A percentile compares a stretch with the other conserved stretches of the same genome.
phyloP scores from a whole-genome alignment of 2,888 invertebrate species.

The Zele albiditarsus region DNA sequence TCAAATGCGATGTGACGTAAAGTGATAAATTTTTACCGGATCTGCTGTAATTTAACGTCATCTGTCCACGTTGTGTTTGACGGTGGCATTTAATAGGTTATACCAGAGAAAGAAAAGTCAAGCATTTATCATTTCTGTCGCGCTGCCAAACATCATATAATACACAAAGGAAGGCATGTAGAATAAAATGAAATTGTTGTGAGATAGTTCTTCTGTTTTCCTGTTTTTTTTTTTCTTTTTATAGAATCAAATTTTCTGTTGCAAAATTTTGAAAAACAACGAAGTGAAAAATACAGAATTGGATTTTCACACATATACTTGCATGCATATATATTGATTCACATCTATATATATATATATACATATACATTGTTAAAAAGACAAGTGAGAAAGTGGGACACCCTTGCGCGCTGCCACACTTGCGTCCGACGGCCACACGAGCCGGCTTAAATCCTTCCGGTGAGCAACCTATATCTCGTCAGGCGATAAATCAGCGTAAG shows the following conservation, averaged over 20 bases:
- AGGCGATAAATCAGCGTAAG: slow-evolving; percentile 66
- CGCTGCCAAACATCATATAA: neutral
- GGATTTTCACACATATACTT: neutral
- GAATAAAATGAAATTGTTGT: neutral
- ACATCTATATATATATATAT: neutral
- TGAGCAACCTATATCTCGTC: slow-evolving; percentile 62
- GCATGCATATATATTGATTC: neutral
- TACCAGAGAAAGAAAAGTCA: slow-evolving; percentile 15
- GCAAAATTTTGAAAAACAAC: neutral
- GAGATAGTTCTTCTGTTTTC: neutral
- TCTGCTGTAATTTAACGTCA: slow-evolving; percentile 31
- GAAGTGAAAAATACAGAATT: neutral
- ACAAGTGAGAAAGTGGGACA: slow-evolving; percentile 34
- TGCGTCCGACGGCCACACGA: slow-evolving; percentile 48
- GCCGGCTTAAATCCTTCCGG: slow-evolving; percentile 58
- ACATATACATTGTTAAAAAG: neutral
- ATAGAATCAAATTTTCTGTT: neutral
- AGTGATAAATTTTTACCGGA: slow-evolving; percentile 28
- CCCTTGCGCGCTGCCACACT: slow-evolving; percentile 22
- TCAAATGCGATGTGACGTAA: slow-evolving; percentile 17
- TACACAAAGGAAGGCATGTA: neutral
- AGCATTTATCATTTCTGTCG: slow-evolving; percentile 29
- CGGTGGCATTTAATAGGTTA: slow-evolving; percentile 31
- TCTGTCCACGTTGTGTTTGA: slow-evolving; percentile 34
- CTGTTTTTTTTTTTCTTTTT: neutral